These are phyloP conservation scores for Erythrocercus mccallii DNA, from an alignment of 2,113 vertebrate genomes.

Conservation along the genomic window DNA sequence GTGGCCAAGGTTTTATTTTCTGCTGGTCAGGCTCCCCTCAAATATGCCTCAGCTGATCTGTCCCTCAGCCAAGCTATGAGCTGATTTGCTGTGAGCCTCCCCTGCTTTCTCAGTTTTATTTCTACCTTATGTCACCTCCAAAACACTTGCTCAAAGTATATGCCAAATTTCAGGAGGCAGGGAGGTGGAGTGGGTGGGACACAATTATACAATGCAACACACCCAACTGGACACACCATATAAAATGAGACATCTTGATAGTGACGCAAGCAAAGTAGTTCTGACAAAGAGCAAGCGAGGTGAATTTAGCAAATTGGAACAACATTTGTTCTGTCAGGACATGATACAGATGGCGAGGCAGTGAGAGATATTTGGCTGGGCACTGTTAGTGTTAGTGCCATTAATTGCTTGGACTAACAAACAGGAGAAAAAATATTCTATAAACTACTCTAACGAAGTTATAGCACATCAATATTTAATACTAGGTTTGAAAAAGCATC, in stretches of 20 bases:
- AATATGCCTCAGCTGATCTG: neutral
- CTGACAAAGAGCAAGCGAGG: constrained; percentile 11
- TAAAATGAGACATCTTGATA: neutral
- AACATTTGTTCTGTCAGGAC: neutral
- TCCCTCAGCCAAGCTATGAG: neutral
- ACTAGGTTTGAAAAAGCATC: neutral
- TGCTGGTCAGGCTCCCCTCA: neutral
- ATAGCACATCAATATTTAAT: neutral
- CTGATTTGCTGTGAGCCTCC: neutral
- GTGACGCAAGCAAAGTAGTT: neutral
- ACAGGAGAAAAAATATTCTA: neutral
- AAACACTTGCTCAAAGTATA: neutral
- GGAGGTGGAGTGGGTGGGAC: neutral
- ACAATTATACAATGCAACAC: neutral
- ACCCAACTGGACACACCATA: neutral
- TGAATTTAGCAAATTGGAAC: constrained; percentile 9
- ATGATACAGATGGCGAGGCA: constrained; percentile 47
- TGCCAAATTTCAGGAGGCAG: neutral
- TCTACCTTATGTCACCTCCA: neutral
- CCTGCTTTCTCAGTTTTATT: neutral
- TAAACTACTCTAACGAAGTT: neutral
- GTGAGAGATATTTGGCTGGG: constrained; percentile 48
- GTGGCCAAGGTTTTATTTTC: neutral
- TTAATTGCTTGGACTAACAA: neutral
- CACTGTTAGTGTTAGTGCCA: neutral